A percentile compares a stretch with the other conserved stretches of the same genome.
Evolutionary conservation across 2,888 invertebrate genomes (phyloP).

Genomic region (Tipula lateralis): DNA sequence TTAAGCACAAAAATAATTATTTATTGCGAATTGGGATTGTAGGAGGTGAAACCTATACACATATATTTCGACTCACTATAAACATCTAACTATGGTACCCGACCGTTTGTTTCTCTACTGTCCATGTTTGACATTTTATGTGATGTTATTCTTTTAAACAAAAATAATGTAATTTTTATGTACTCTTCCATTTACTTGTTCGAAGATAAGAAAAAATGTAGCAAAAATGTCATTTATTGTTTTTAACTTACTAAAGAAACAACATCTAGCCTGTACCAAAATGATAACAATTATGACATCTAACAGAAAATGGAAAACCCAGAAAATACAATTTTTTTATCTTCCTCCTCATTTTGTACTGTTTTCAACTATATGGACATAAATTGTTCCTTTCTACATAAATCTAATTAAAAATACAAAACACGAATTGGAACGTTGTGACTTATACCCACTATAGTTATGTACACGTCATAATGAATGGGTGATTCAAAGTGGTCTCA

Average conservation of each 20-base stretch:
- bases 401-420: not conserved
- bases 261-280: not conserved
- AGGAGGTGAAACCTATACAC: not conserved
- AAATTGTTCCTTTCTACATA: not conserved
- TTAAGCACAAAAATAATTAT: no score
- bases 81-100: not conserved
- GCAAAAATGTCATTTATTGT: not conserved
- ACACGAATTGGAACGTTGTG: not conserved
- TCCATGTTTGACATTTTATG: not conserved
- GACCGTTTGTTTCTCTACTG: not conserved
- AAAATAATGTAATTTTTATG: not conserved
- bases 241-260: not conserved
- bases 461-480: not conserved
- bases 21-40: no score
- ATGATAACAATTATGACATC: not conserved
- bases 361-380: not conserved
- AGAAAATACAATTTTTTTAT: not conserved
- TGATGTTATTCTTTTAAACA: not conserved
- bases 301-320: not conserved
- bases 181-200: not conserved
- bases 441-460: not conserved
- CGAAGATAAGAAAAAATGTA: not conserved
- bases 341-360: not conserved
- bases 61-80: not conserved
- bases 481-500: not conserved